phyloP scores from a whole-genome alignment of 2,113 vertebrate species.

The Tyto alba region DNA sequence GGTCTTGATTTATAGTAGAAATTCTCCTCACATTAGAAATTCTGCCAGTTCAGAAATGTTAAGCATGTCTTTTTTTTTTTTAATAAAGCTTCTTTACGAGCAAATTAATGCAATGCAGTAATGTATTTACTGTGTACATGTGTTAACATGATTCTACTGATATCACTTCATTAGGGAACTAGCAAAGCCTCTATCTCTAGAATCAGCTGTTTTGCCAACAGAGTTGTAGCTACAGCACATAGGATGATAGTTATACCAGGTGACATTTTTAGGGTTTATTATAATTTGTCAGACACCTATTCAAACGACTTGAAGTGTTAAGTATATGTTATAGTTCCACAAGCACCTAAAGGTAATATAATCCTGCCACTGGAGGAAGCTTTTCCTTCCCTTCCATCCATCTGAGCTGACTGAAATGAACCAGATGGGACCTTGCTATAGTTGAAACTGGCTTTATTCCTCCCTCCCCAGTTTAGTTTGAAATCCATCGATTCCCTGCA shows the following conservation, averaged over 20 bases:
- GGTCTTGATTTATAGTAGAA: background rate
- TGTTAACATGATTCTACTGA: background rate
- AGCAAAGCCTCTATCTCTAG: background rate
- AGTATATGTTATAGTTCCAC: constrained; percentile 24
- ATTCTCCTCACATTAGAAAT: background rate
- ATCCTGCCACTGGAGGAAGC: constrained; percentile 13
- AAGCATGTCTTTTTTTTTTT: background rate
- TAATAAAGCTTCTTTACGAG: background rate
- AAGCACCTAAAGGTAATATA: constrained; percentile 41
- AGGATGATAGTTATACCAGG: background rate
- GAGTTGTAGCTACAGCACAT: background rate
- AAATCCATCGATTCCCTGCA: accelerated
- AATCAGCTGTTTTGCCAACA: background rate
- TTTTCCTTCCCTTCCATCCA: background rate
- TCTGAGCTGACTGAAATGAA: background rate
- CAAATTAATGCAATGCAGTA: background rate
- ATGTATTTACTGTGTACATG: background rate
- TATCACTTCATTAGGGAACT: background rate
- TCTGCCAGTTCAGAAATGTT: background rate
- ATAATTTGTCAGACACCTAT: constrained; percentile 50
- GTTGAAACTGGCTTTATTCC: background rate
- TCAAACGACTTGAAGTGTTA: constrained; percentile 52
- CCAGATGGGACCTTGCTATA: background rate
- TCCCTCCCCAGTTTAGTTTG: background rate
- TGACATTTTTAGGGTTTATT: constrained; percentile 25